phyloP scores from a whole-genome alignment of 2,797 vertebrate genomes.

The Premnoplex brunnescens region DNA sequence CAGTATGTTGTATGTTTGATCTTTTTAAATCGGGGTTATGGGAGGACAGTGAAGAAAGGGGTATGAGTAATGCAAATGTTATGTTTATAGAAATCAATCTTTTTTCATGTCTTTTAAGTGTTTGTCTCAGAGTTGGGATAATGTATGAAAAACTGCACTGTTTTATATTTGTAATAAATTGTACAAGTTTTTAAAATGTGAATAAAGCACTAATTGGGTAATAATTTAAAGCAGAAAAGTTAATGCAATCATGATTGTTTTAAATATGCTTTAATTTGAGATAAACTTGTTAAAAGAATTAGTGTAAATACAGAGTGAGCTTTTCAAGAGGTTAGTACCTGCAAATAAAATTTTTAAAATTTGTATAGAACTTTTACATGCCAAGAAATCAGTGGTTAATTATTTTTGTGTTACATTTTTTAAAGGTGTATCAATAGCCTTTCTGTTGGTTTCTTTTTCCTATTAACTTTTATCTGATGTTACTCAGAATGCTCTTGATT shows the following conservation, averaged over 20 bases:
- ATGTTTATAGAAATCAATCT: conserved; percentile 76
- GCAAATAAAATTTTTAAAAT: conserved; percentile 72
- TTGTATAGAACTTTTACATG: conserved; percentile 69
- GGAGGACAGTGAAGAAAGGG: conserved; percentile 65
- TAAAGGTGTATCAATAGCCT: conserved; percentile 25
- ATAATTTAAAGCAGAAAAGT: conserved; percentile 78
- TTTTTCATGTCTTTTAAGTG: conserved; percentile 76
- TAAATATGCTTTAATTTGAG: conserved; percentile 69
- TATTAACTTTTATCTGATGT: not conserved
- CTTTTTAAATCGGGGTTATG: conserved; percentile 77
- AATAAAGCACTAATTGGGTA: conserved; percentile 79
- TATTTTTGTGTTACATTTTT: conserved; percentile 56
- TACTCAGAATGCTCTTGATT: conserved; percentile 5
- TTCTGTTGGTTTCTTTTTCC: conserved; percentile 36
- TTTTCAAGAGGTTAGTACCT: conserved; percentile 69
- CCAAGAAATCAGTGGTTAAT: conserved; percentile 59
- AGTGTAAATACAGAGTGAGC: conserved; percentile 70
- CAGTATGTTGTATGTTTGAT: conserved; percentile 87
- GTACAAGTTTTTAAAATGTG: conserved; percentile 78
- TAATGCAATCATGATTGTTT: conserved; percentile 73
- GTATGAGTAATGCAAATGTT: conserved; percentile 76
- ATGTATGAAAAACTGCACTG: conserved; percentile 77
- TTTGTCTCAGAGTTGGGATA: conserved; percentile 78
- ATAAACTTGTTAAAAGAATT: conserved; percentile 65
- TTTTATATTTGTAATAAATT: conserved; percentile 81